Base-by-base conservation (phyloP, 2,888 invertebrate genomes). In the Dolomedes plantarius region DNA sequence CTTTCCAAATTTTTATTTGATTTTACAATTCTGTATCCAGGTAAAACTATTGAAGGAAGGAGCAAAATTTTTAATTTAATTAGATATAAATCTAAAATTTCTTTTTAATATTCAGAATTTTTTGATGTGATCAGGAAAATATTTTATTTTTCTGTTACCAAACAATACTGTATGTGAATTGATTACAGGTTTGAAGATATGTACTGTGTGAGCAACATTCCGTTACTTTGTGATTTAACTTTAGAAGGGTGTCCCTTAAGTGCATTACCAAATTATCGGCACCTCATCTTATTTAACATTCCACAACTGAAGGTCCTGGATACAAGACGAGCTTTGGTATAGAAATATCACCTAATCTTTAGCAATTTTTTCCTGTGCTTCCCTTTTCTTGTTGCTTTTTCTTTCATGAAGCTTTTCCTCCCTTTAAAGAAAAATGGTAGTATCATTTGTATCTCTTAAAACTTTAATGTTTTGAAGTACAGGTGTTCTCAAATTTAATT, bases 131-230 rank as follows among this genome's bases (percentile, higher is more conserved):
- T n/a, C n/a, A n/a, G n/a, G n/a, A n/a, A n/a, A n/a, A n/a, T n/a
- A n/a, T n/a, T n/a, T n/a, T n/a, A n/a, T n/a, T 9, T 7, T 36
- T 9, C 36, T 36, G 36, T 64, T 3, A 46, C 13, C 9, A 56
- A 56, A 56, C 23, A 56, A 46, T 68, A 23, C 77, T 75, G 19
- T 73, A 29, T 89, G 89, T 82, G 32, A 32, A 69, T 46, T 83
- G 75, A 64, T 83, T 75, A 80, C 91, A 95, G 95, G 90, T 95
- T 97, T 89, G 97, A 97, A 90, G 97, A 97, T 90, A 95, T 97
- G 92, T 94, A 94, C 71, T 95, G 95, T 87, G 92, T 97, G 83
- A 95, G 95, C 31, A 95, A 96, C 91, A 95, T 96, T 0, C 92
- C 93, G 9, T 94, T 94, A 85, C 93, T 97, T 67, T 93, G 94